Base-by-base conservation (phyloP, 1,140 invertebrate genomes). In the Danaus plexippus region DNA sequence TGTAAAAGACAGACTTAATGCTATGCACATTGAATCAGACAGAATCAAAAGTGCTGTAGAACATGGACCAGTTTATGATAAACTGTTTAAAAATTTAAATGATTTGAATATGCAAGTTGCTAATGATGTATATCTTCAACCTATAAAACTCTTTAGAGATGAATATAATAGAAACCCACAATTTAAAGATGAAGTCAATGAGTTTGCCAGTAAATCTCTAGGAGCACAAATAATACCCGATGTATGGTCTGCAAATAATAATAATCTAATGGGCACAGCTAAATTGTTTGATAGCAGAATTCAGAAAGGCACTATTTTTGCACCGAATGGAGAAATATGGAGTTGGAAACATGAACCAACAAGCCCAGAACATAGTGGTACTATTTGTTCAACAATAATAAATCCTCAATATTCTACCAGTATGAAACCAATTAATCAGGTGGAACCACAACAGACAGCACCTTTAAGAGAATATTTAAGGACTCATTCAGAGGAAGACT, bases 51-150 rank as follows among this genome's bases (percentile, higher is more conserved):
- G 89, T 66, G 88, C 88, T 0, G 87, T 90, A 4, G 87, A 89
- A 67, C 89, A 90, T 71, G 89, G 86, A 0, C 88, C 89, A 0
- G 86, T 89, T 11, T 90, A 90, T 64, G 88, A 89, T 46, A 88
- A 88, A 57, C 66, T 90, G 1, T 85, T 89, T 44, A 88, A 88
- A 47, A 85, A 88, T 57, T 72, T 90, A 0, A 86, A 80, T 54
- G 88, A 89, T 45, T 82, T 89, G 48, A 88, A 88, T 56, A 85
- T 90, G 43, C 67, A 82, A 0, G 77, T 89, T n/a, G 73, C 76
- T 9, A 80, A 83, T 60, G 89, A 90, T 69, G 85, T 89, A 15
- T 80, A 90, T 55, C 63, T 90, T 44, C 79, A 85, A 61, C 89
- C 89, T 6, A 86, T 90, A 32, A 88, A 89, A 60, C 69, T 86